phyloP scores from a whole-genome alignment of 2,797 vertebrate genomes.

The Semaprochilodus insignis region DNA sequence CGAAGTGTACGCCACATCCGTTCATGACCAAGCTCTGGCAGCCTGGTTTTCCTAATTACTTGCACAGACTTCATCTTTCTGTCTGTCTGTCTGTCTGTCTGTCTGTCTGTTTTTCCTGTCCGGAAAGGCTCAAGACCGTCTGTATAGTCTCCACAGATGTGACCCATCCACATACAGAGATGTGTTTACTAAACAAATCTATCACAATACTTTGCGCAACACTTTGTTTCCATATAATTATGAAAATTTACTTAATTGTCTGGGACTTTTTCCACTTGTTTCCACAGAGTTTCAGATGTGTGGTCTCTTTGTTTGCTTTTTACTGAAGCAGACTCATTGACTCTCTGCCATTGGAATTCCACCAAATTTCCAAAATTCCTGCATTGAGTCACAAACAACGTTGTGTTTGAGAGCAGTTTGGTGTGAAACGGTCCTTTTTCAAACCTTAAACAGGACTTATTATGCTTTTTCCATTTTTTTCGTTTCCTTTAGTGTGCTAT shows the following conservation, averaged over 20 bases:
- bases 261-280: neutral
- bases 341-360: no score
- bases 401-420: no score
- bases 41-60: slow-evolving; percentile 59
- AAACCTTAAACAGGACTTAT: no score
- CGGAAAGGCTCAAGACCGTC: slow-evolving; percentile 46
- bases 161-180: neutral
- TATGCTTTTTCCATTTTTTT: no score
- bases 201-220: neutral
- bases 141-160: slow-evolving; percentile 9
- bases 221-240: slow-evolving; percentile 58
- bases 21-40: slow-evolving; percentile 42
- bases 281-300: neutral
- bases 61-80: slow-evolving; percentile 40
- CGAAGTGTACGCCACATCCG: slow-evolving; percentile 56
- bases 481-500: no score
- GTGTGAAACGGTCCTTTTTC: no score
- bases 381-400: no score
- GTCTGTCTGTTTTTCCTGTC: neutral
- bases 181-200: neutral
- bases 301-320: neutral
- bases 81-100: neutral
- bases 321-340: neutral
- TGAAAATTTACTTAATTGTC: slow-evolving; percentile 62
- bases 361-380: no score